Percentiles rank a stretch among this genome's conserved stretches.
Conservation (phyloP, 2,888 invertebrate species). For the Drosophila niveifrons region DNA sequence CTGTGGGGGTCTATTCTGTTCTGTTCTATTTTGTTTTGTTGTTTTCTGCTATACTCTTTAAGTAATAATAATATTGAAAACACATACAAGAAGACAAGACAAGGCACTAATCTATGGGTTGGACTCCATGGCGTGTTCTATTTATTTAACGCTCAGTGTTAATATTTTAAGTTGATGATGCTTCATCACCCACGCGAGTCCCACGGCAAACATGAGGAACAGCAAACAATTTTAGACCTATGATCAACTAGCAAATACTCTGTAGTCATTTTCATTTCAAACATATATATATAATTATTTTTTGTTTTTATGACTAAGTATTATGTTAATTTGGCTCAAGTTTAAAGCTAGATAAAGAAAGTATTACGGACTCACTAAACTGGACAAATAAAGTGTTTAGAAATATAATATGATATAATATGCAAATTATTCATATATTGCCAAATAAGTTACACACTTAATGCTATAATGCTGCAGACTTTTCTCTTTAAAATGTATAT, state of each 20-base stretch:
- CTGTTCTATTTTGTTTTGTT: slow-evolving; percentile 11
- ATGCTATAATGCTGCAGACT: too few relatives aligned
- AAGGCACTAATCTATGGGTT: slow-evolving; percentile 62
- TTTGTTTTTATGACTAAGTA: not conserved
- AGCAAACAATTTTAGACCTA: slow-evolving; percentile 13
- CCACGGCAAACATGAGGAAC: slow-evolving; percentile 54
- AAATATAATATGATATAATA: not conserved
- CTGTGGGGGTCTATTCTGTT: slow-evolving; percentile 42
- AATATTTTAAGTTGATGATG: slow-evolving; percentile 57
- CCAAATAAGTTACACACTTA: too few relatives aligned
- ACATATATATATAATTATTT: too few relatives aligned
- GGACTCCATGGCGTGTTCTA: slow-evolving; percentile 48
- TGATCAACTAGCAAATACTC: slow-evolving; percentile 28
- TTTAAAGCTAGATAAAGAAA: too few relatives aligned
- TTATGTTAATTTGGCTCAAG: too few relatives aligned
- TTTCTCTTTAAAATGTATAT: too few relatives aligned
- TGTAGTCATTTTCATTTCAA: not conserved
- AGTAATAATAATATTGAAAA: slow-evolving; percentile 65
- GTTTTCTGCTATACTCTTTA: slow-evolving; percentile 17
- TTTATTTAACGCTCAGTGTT: slow-evolving; percentile 57
- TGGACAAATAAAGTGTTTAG: too few relatives aligned
- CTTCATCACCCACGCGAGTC: slow-evolving; percentile 65
- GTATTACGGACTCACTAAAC: too few relatives aligned
- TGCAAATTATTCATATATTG: not conserved
- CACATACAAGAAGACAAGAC: slow-evolving; percentile 49